These are phyloP conservation scores for Chouioia cunea DNA, from an alignment of 2,888 invertebrate species.

Conservation along the genomic window DNA sequence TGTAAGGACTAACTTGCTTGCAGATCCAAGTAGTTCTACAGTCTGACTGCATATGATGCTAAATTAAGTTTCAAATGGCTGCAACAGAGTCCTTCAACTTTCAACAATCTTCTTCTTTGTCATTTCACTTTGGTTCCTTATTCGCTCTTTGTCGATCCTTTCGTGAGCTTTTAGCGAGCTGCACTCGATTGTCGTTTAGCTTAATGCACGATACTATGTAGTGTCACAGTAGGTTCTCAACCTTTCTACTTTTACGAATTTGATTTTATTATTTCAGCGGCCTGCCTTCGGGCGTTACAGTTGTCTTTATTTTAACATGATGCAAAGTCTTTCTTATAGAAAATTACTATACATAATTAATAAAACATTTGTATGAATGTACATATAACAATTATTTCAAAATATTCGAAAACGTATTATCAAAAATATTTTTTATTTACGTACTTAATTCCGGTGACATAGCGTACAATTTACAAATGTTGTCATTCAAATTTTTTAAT, in stretches of 20 bases:
- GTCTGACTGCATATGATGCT: conserved; percentile 59
- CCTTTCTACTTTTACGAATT: conserved; percentile 42
- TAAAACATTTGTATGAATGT: too few relatives aligned
- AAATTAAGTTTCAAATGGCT: conserved; percentile 57
- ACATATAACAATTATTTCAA: too few relatives aligned
- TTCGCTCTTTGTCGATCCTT: conserved; percentile 47
- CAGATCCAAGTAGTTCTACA: conserved; percentile 54
- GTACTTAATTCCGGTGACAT: too few relatives aligned
- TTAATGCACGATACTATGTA: conserved; percentile 31
- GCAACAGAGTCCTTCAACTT: conserved; percentile 54
- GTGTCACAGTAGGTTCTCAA: conserved; percentile 31
- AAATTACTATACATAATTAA: too few relatives aligned
- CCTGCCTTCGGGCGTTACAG: too few relatives aligned
- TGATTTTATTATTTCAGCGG: too few relatives aligned
- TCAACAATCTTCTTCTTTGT: conserved; percentile 44
- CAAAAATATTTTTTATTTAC: too few relatives aligned
- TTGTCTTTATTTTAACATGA: too few relatives aligned
- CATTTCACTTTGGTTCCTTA: conserved; percentile 49
- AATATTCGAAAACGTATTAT: too few relatives aligned
- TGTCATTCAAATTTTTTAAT: too few relatives aligned
- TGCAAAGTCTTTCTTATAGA: too few relatives aligned
- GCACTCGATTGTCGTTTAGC: conserved; percentile 41
- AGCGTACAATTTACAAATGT: too few relatives aligned
- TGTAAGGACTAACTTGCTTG: conserved; percentile 14
- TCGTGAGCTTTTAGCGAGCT: conserved; percentile 36